Evolutionary conservation across 2,797 vertebrate species (phyloP).

Genomic region (Oreonectes daqikongensis): DNA sequence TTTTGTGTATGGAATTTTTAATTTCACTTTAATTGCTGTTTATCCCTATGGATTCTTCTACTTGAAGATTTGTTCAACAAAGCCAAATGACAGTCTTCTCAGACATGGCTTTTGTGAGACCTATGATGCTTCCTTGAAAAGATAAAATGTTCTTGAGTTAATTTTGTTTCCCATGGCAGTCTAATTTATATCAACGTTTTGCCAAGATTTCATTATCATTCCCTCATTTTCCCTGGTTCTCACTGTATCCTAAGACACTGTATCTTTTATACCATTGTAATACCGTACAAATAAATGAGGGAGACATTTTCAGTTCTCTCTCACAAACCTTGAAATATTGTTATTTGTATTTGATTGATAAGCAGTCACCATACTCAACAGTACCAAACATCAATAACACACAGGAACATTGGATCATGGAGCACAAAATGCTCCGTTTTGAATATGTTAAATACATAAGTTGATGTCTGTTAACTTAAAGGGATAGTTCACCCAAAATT

Average conservation of each 20-base stretch:
- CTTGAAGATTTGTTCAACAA: slow-evolving; percentile 43
- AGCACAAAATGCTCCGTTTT: background rate
- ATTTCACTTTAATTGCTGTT: slow-evolving; percentile 53
- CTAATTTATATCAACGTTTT: slow-evolving; percentile 61
- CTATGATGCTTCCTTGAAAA: slow-evolving; percentile 65
- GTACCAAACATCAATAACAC: too few relatives aligned
- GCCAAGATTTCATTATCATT: slow-evolving; percentile 61
- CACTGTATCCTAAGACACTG: slow-evolving; percentile 53
- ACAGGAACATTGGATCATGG: too few relatives aligned
- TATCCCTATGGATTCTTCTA: slow-evolving; percentile 29
- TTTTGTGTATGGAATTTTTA: too few relatives aligned
- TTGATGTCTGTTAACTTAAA: too few relatives aligned
- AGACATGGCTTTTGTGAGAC: slow-evolving; percentile 59
- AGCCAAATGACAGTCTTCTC: slow-evolving; percentile 62
- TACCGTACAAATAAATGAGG: slow-evolving; percentile 72
- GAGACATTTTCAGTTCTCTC: slow-evolving; percentile 56
- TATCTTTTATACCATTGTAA: slow-evolving; percentile 67
- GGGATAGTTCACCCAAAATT: too few relatives aligned
- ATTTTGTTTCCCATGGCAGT: slow-evolving; percentile 52
- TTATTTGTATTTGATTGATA: background rate
- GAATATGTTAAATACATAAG: too few relatives aligned
- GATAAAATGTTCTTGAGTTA: slow-evolving; percentile 50
- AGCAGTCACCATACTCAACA: too few relatives aligned
- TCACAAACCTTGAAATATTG: background rate
- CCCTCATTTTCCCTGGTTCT: slow-evolving; percentile 54